These are phyloP conservation scores for Steinernema feltiae DNA, from an alignment of 1,140 invertebrate species.

Conservation along the genomic window DNA sequence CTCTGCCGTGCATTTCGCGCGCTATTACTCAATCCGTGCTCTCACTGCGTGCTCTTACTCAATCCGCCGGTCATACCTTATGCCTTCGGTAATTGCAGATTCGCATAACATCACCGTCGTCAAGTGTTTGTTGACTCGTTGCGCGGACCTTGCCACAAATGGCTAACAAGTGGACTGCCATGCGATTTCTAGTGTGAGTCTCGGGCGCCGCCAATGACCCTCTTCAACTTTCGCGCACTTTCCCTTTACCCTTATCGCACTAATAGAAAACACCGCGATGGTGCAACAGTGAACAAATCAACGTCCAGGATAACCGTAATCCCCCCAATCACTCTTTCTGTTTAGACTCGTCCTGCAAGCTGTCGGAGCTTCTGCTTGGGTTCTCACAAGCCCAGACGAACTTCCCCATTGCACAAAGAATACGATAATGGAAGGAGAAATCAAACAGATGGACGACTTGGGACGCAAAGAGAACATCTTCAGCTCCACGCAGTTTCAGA, in stretches of 20 bases:
- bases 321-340: neutral
- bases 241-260: neutral
- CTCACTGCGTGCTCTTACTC: neutral
- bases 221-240: conserved; percentile 11
- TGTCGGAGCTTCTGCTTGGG: neutral
- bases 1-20: too few relatives aligned
- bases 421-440: conserved; percentile 23
- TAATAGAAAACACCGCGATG: neutral
- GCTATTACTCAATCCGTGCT: too few relatives aligned
- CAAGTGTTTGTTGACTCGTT: conserved; percentile 13
- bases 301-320: too few relatives aligned
- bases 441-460: conserved; percentile 15
- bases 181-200: conserved; percentile 13
- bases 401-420: conserved; percentile 24
- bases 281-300: neutral
- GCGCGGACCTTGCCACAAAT: conserved; percentile 12
- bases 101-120: neutral
- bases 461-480: conserved; percentile 12
- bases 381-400: neutral
- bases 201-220: conserved; percentile 14
- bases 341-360: neutral
- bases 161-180: conserved; percentile 7
- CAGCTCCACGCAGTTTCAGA: conserved; percentile 20
- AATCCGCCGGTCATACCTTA: neutral
- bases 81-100: conserved; percentile 6